These are phyloP conservation scores for Chroicocephalus ridibundus DNA, from an alignment of 2,113 vertebrate genomes.

Conservation along the genomic window DNA sequence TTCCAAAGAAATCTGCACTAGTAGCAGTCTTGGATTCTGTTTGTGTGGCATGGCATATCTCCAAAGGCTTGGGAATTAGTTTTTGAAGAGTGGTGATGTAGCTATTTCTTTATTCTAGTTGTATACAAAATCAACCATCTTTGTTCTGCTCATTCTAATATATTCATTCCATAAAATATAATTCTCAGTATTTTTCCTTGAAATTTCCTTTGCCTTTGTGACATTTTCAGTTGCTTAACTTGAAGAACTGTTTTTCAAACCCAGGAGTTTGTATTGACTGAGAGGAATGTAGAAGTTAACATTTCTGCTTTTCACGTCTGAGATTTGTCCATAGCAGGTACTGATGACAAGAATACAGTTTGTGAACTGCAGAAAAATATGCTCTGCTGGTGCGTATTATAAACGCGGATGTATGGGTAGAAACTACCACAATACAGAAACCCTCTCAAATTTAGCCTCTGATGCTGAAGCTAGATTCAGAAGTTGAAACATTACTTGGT, in stretches of 20 bases:
- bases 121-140: constrained; percentile 46
- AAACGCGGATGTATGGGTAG: rapidly evolving
- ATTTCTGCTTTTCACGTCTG: background rate
- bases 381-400: background rate
- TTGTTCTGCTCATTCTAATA: constrained; percentile 21
- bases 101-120: constrained; percentile 40
- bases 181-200: background rate
- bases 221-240: background rate
- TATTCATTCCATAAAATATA: background rate
- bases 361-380: background rate
- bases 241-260: background rate
- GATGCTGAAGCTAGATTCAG: background rate
- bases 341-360: background rate
- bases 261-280: background rate
- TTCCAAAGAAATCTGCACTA: constrained; percentile 7
- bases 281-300: background rate
- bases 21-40: constrained; percentile 13
- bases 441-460: background rate
- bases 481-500: background rate
- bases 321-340: background rate
- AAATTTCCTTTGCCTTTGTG: background rate
- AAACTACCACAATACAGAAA: background rate
- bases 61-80: constrained; percentile 16
- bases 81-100: constrained; percentile 40
- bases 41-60: constrained; percentile 20